Percentiles rank a stretch among this genome's conserved stretches.
Evolutionary conservation across 1,140 invertebrate species (phyloP).

Genomic region (Bemisia tabaci): DNA sequence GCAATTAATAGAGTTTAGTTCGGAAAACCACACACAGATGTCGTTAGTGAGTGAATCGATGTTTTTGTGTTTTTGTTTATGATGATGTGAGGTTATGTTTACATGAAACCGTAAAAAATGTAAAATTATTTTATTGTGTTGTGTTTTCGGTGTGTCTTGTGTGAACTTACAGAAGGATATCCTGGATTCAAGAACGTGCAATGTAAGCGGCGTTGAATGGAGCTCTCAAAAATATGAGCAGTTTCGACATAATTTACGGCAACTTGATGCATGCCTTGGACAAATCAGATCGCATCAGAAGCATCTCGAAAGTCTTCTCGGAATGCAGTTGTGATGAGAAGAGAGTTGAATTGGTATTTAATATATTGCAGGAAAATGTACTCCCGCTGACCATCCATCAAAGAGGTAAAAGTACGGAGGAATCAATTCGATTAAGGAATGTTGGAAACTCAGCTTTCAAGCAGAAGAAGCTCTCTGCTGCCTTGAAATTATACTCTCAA

Average conservation of each 20-base stretch:
- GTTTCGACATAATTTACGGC: background rate
- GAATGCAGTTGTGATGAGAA: background rate
- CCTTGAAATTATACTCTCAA: conserved; percentile 16
- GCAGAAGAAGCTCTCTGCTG: conserved; percentile 12
- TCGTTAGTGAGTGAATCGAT: no score
- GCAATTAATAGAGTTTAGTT: no score
- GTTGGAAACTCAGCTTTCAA: conserved; percentile 19
- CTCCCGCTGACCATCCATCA: background rate
- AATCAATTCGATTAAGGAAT: conserved; percentile 12
- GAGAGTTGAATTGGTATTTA: background rate
- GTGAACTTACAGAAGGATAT: no score
- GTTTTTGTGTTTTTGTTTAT: no score
- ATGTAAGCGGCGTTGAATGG: no score
- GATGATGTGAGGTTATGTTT: no score
- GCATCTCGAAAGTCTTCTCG: background rate
- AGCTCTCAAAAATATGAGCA: background rate
- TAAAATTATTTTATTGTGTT: no score
- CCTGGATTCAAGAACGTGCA: no score
- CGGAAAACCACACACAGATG: no score
- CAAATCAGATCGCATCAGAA: background rate
- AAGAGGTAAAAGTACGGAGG: background rate
- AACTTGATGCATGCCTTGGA: background rate
- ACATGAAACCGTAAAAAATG: no score
- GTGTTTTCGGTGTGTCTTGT: no score
- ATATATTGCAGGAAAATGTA: background rate